Conservation (phyloP, 2,113 vertebrate genomes). For the Caranx melampygus region DNA sequence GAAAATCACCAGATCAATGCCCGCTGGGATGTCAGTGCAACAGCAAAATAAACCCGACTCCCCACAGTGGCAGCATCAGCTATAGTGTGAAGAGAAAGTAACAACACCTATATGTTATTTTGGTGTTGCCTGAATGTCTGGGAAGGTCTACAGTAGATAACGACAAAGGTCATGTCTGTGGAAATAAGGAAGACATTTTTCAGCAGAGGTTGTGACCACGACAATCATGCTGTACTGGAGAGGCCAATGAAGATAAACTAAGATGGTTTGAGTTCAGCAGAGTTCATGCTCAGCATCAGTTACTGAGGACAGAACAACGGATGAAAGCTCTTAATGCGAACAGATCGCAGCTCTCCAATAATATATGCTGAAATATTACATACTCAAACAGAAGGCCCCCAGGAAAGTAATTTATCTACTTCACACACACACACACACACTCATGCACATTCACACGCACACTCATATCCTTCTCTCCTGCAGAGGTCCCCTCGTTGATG, state of each 20-base stretch:
- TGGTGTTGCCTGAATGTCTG: neutral
- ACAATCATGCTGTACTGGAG: conserved; percentile 28
- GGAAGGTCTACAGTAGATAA: conserved; percentile 4
- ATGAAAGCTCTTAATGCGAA: conserved; percentile 56
- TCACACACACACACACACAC: conserved; percentile 20
- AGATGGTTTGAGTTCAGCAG: conserved; percentile 46
- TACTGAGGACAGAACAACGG: conserved; percentile 44
- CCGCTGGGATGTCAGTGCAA: neutral
- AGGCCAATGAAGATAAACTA: conserved; percentile 34
- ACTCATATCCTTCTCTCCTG: conserved; percentile 32
- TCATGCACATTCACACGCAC: conserved; percentile 33
- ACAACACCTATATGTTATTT: neutral
- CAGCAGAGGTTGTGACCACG: neutral
- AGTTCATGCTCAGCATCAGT: conserved; percentile 49
- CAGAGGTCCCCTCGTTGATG: conserved; percentile 68
- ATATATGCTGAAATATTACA: conserved; percentile 70
- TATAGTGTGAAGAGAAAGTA: neutral
- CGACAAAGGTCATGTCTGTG: conserved; percentile 16
- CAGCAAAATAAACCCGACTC: neutral
- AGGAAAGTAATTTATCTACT: conserved; percentile 59
- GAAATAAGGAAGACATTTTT: conserved; percentile 16
- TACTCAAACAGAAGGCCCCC: conserved; percentile 55
- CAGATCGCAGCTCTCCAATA: conserved; percentile 43
- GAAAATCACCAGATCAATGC: neutral
- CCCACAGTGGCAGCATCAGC: neutral